phyloP scores from a whole-genome alignment of 2,113 vertebrate species.

The Bombycilla garrulus region DNA sequence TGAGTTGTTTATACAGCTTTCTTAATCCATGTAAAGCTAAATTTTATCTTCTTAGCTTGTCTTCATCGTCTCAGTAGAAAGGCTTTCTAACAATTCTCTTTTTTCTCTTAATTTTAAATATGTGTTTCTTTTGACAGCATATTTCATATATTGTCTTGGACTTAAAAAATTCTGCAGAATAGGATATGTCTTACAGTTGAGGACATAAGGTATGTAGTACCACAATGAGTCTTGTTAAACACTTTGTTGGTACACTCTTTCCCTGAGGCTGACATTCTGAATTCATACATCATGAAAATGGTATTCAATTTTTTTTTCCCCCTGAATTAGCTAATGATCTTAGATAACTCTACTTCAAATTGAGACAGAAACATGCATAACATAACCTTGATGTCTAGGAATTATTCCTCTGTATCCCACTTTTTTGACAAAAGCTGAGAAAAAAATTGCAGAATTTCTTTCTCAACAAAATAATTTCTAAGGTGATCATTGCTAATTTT shows the following conservation, averaged over 20 bases:
- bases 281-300: neutral
- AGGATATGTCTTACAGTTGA: neutral
- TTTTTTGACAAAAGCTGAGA: neutral
- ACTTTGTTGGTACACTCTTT: neutral
- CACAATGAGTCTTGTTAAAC: neutral
- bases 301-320: rapidly evolving
- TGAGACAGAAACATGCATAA: neutral
- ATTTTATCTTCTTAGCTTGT: neutral
- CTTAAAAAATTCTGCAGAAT: neutral
- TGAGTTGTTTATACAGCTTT: neutral
- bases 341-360: neutral
- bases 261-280: neutral
- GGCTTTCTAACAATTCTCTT: neutral
- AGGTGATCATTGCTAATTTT: neutral
- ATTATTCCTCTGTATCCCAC: neutral
- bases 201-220: neutral
- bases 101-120: neutral
- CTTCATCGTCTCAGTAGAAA: neutral
- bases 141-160: neutral
- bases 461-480: neutral
- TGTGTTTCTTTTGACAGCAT: neutral
- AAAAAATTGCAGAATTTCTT: neutral
- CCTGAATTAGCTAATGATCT: neutral
- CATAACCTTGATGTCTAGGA: neutral
- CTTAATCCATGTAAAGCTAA: neutral